Base-by-base conservation (phyloP, 2,888 invertebrate genomes). In the Chymomyza procnemis region DNA sequence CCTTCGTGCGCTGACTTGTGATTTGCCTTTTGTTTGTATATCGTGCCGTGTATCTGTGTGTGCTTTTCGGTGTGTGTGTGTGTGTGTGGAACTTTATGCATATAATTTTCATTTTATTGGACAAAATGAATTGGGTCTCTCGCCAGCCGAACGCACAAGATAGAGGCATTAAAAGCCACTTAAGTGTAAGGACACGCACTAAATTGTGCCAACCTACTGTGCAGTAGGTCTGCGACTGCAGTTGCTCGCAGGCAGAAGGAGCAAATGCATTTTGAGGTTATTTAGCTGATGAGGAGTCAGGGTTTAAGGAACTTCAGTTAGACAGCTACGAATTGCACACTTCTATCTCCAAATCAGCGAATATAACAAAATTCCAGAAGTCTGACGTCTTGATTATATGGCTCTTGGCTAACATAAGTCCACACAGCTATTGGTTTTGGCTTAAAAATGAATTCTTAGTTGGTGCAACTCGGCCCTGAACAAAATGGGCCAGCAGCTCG, bases 121-220 rank as follows among this genome's bases (percentile, higher is more conserved):
- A 80, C 79, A 73, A 79, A 85, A 83, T 85, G 82, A 83, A 85
- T 83, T 83, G 83, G 79, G 83, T 21, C 19, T 14, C 19, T 21
- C 21, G 22, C 48, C 41, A 30, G 54, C 6, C 26, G 26, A 26
- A 26, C 26, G 22, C 46, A 64, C n/a, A 78, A 78, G 82, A 85
- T 83, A 80, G 83, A 83, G 76, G 79, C 85, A 83, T 85, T 85
- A 83, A 83, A 80, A 77, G 77, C 75, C 80, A 80, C 80, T 82
- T 84, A 69, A 75, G 67, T 67, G 71, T 71, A 46, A 69, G 71
- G 21, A 61, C 80, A 84, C 79, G 74, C 79, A 79, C 70, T 63
- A 69, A 75, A 62, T 30, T 48, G 61, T 50, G 65, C 54, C 21
- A 66, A 41, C 34, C 12, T 41, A 12, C 12, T 41, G 9, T 41